Conservation (phyloP, 1,140 invertebrate species). For the Leptinotarsa lineolata region DNA sequence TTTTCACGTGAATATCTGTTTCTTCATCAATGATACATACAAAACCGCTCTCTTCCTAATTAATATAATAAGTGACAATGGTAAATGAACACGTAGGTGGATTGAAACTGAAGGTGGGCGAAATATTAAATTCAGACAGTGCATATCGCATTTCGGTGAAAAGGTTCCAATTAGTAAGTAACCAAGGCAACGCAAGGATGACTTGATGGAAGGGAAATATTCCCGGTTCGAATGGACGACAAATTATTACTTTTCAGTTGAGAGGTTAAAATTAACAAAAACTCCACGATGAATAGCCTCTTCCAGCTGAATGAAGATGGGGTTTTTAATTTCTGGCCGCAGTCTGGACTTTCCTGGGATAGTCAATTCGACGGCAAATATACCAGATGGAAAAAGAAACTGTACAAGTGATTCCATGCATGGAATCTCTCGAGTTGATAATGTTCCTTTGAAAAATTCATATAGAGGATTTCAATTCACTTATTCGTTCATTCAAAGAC, state of each 20-base stretch:
- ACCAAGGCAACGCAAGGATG: neutral
- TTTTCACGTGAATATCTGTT: no score
- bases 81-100: no score
- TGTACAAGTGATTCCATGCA: no score
- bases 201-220: neutral
- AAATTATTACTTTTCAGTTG: constrained; percentile 15
- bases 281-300: neutral
- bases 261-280: neutral
- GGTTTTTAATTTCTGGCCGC: constrained; percentile 5
- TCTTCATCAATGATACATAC: no score
- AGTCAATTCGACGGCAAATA: no score
- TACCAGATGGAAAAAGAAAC: no score
- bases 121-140: constrained; percentile 1
- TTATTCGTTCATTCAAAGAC: no score
- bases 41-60: no score
- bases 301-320: neutral
- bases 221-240: neutral
- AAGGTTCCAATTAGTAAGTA: constrained; percentile 11
- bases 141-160: constrained; percentile 4
- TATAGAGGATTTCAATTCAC: no score
- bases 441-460: no score
- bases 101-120: neutral
- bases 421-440: no score
- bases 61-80: no score
- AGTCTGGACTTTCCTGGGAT: neutral